Evolutionary conservation across 2,797 vertebrate species (phyloP).

Genomic region (Amphiprion clarkii): DNA sequence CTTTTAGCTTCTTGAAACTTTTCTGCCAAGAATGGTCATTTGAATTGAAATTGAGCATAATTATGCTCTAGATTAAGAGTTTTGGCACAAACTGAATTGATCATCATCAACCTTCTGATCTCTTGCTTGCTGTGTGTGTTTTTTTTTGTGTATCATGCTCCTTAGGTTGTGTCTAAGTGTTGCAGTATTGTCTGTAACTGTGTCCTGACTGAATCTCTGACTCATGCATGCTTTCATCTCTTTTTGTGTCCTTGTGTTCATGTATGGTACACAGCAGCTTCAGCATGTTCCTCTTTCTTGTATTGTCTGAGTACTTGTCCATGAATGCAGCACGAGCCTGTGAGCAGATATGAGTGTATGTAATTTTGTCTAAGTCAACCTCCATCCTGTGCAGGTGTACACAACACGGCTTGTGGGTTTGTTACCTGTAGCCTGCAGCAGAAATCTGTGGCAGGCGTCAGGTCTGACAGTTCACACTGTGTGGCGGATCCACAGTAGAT

Average conservation of each 20-base stretch:
- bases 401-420: neutral
- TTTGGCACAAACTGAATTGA: constrained; percentile 42
- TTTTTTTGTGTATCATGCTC: constrained; percentile 14
- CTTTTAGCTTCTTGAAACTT: no score
- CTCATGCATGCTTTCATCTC: neutral
- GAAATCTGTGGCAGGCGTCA: constrained; percentile 91
- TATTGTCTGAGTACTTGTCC: neutral
- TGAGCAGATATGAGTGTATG: no score
- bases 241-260: neutral
- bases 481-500: constrained; percentile 90
- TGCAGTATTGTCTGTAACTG: neutral
- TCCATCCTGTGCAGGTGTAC: neutral
- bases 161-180: neutral
- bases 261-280: neutral
- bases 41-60: constrained; percentile 5
- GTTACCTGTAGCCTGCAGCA: constrained; percentile 96
- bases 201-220: constrained; percentile 3
- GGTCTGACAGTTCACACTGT: constrained; percentile 90
- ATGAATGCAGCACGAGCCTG: neutral
- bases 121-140: constrained; percentile 6
- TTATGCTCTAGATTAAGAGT: constrained; percentile 49
- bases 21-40: no score
- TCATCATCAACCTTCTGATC: constrained; percentile 34
- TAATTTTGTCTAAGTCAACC: neutral
- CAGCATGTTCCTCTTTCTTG: neutral